Base-by-base conservation (phyloP, 2,888 invertebrate species). In the Ecliptopera silaceata region DNA sequence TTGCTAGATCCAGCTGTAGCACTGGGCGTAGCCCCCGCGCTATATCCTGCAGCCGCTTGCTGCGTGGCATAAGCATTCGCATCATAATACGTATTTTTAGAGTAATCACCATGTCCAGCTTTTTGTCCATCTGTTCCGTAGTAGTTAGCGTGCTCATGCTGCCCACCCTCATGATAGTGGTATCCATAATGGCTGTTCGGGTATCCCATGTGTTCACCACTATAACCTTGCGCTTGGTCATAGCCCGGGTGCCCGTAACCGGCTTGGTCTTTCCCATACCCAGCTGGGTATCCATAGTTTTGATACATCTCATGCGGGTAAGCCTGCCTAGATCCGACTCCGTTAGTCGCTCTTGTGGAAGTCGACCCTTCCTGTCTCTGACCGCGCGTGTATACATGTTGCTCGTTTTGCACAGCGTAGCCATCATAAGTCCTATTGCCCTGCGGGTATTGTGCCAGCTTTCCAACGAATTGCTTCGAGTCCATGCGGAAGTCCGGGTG, bases 201-300 rank as follows among this genome's bases (percentile, higher is more conserved):
- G 61, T 91, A 91, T 1, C 74, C 79, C 85, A 90, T 82, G 64
- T 90, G 88, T 34, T 91, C 90, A 0, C 77, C 82, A 12, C 82
- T 74, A 69, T 91, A 91, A 32, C 77, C 79, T 63, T 90, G 90
- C n/a, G 84, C 61, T 81, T 88, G 83, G 64, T 93, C 82, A 80
- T 92, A 91, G 34, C 93, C 93, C 52, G 94, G 93, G 66, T 93
- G 93, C 2, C 91, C 92, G 61, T 93, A 93, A 2, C 84, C 87
- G 26, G 78, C 84, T 61, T 92, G 92, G 36, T 92, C 93, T 59
- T 93, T 91, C 12, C 89, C 89, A 64, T 92, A 91, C 44, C 58
- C 58, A 29, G 88, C 87, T 22, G 92, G 88, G 61, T 92, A 92
- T 22, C 93, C 92, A 65, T 92, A 91, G 61, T 88, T 86, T 59